These are phyloP conservation scores for Eupithecia exiguata DNA, from an alignment of 2,888 invertebrate species.

Conservation along the genomic window DNA sequence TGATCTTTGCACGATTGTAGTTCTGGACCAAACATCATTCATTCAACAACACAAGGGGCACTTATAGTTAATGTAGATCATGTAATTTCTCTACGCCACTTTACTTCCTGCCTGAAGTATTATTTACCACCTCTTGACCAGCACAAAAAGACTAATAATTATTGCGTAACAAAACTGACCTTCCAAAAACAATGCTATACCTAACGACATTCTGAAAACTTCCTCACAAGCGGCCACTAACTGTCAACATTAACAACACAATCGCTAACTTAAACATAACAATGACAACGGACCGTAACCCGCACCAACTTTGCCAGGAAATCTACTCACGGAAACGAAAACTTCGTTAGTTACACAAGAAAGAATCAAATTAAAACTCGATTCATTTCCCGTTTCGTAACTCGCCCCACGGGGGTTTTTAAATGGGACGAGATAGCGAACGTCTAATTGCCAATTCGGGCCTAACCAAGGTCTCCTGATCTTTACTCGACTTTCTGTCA, in stretches of 20 bases:
- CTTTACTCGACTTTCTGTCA: background rate
- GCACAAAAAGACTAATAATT: background rate
- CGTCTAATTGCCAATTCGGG: background rate
- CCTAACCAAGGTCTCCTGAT: background rate
- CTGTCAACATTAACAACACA: constrained; percentile 13
- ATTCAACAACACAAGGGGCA: background rate
- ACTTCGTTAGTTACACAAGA: constrained; percentile 24
- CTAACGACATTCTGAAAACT: background rate
- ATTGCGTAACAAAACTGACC: background rate
- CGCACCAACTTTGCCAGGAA: background rate
- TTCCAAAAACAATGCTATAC: background rate
- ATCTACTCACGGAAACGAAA: constrained; percentile 29
- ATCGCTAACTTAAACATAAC: constrained; percentile 26
- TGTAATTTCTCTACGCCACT: background rate
- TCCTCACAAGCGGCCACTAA: background rate
- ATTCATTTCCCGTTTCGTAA: constrained; percentile 5
- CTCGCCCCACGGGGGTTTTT: constrained; percentile 9
- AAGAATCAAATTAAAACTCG: constrained; percentile 26
- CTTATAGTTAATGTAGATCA: background rate
- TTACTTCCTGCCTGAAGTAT: background rate
- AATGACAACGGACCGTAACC: constrained; percentile 29
- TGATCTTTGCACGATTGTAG: background rate
- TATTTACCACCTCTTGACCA: background rate
- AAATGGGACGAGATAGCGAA: constrained; percentile 10
- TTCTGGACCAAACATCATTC: background rate